These are phyloP conservation scores for Telmatochromis sp. DNA, from an alignment of 2,113 vertebrate species.

Conservation along the genomic window DNA sequence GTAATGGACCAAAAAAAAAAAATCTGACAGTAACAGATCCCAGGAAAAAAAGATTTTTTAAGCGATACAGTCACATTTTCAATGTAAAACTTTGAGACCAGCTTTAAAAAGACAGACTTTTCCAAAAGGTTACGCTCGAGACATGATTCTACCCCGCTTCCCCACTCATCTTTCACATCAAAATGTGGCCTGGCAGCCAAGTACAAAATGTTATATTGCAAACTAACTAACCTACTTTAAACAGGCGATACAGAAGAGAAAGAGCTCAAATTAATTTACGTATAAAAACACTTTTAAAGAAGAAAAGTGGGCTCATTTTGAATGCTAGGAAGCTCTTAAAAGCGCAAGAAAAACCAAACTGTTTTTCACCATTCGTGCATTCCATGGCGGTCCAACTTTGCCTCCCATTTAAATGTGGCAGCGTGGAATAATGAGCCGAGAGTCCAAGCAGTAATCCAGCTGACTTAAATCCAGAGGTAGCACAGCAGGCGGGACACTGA, in stretches of 20 bases:
- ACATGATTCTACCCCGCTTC: constrained; percentile 45
- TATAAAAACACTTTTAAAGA: constrained; percentile 62
- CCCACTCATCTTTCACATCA: constrained; percentile 42
- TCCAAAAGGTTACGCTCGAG: not conserved
- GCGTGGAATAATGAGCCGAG: constrained; percentile 25
- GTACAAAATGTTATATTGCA: constrained; percentile 29
- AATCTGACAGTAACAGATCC: constrained; percentile 11
- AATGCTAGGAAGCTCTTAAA: constrained; percentile 49
- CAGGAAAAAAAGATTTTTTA: rapidly evolving
- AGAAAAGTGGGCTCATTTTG: constrained; percentile 44
- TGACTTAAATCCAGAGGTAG: constrained; percentile 65
- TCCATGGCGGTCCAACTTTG: constrained; percentile 68
- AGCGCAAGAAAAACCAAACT: constrained; percentile 25
- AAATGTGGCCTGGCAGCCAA: constrained; percentile 21
- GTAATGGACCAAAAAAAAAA: not conserved
- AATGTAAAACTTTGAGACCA: not conserved
- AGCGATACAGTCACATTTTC: constrained; percentile 50
- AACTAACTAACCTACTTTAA: constrained; percentile 47
- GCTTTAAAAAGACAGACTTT: constrained; percentile 13
- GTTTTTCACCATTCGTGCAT: constrained; percentile 57
- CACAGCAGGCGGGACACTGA: constrained; percentile 49
- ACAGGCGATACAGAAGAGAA: constrained; percentile 7
- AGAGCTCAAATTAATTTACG: constrained; percentile 27
- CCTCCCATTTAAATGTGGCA: constrained; percentile 61
- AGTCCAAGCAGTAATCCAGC: constrained; percentile 62